A percentile compares a stretch with the other conserved stretches of the same genome.
Conservation (phyloP, 2,888 invertebrate species). For the Homarus gammarus region DNA sequence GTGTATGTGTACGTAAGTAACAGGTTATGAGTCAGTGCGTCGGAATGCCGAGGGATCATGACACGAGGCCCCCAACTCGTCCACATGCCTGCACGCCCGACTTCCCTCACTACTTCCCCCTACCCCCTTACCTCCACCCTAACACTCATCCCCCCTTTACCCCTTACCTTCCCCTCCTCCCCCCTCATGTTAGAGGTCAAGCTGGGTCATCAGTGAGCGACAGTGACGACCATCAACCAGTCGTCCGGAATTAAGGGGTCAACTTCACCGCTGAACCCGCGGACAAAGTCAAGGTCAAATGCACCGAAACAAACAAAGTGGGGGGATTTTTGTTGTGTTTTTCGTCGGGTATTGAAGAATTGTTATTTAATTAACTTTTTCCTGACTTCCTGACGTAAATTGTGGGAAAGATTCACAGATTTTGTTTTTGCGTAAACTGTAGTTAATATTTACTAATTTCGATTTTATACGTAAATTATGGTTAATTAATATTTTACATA, state of each 20-base stretch:
- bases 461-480: too few species aligned
- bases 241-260: neutral
- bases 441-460: too few species aligned
- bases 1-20: constrained; percentile 39
- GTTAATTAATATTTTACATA: too few species aligned
- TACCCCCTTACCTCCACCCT: neutral
- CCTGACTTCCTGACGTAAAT: too few species aligned
- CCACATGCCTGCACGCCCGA: constrained; percentile 20
- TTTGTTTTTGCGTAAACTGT: too few species aligned
- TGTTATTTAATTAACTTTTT: too few species aligned
- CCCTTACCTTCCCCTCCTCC: neutral
- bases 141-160: neutral
- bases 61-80: constrained; percentile 18
- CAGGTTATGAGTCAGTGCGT: constrained; percentile 60
- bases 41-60: constrained; percentile 55
- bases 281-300: neutral
- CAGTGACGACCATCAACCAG: neutral
- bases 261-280: neutral
- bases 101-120: neutral
- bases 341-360: too few species aligned
- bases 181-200: neutral
- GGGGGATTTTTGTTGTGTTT: too few species aligned
- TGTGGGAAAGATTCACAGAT: too few species aligned
- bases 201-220: constrained; percentile 3
- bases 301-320: neutral